These are phyloP conservation scores for Eptesicus fuscus DNA, from an alignment of 2,113 vertebrate species.

Conservation along the genomic window DNA sequence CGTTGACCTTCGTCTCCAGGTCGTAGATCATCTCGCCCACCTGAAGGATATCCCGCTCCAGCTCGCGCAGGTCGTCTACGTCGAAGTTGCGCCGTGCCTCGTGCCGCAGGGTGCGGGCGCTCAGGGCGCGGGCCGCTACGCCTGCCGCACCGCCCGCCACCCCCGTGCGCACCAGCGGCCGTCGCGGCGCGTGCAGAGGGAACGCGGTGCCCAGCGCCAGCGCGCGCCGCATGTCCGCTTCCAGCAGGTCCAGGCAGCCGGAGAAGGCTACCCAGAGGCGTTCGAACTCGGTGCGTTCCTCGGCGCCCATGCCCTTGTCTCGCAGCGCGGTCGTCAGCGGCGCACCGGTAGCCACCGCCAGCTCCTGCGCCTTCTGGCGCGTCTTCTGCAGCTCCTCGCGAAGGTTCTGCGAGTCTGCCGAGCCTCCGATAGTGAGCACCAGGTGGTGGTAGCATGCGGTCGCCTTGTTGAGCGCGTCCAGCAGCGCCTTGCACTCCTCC, in stretches of 20 bases:
- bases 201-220: slow-evolving; percentile 94
- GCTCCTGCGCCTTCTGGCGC: slow-evolving; percentile 93
- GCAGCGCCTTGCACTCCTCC: slow-evolving; percentile 95
- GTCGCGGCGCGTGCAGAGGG: slow-evolving; percentile 90
- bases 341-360: slow-evolving; percentile 90
- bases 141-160: slow-evolving; percentile 91
- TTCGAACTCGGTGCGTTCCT: slow-evolving; percentile 94
- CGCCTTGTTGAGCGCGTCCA: slow-evolving; percentile 94
- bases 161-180: slow-evolving; percentile 94
- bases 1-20: slow-evolving; percentile 99
- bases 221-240: slow-evolving; percentile 95
- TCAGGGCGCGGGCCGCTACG: slow-evolving; percentile 93
- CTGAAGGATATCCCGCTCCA: slow-evolving; percentile 92
- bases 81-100: slow-evolving; percentile 91
- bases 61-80: slow-evolving; percentile 88
- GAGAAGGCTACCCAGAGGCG: slow-evolving; percentile 97
- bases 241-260: slow-evolving; percentile 95
- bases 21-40: slow-evolving; percentile 95
- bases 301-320: slow-evolving; percentile 87
- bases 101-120: slow-evolving; percentile 93
- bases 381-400: slow-evolving; percentile 94
- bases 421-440: slow-evolving; percentile 94
- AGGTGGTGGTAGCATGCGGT: slow-evolving; percentile 95
- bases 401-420: slow-evolving; percentile 95
- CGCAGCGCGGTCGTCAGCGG: slow-evolving; percentile 90